Conservation (phyloP, 2,113 vertebrate genomes). For the Pelecanoides urinatrix region DNA sequence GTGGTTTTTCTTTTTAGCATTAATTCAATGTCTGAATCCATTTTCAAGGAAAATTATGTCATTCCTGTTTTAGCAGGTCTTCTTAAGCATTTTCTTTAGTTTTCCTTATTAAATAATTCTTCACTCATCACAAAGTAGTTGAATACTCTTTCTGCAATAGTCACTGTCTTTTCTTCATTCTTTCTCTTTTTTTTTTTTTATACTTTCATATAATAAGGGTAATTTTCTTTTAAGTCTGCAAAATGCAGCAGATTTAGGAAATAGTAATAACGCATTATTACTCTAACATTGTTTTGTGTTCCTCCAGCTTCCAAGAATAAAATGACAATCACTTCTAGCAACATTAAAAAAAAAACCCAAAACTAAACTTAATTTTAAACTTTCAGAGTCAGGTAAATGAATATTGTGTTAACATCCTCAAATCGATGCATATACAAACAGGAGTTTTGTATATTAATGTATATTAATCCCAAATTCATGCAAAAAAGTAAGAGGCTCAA, state of each 20-base stretch:
- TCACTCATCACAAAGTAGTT: rapidly evolving
- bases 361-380: background rate
- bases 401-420: background rate
- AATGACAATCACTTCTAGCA: background rate
- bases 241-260: background rate
- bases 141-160: background rate
- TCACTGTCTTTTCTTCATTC: background rate
- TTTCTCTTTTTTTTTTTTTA: background rate
- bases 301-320: background rate
- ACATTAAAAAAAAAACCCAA: background rate
- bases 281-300: background rate
- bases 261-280: background rate
- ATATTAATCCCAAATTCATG: background rate
- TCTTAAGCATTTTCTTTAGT: background rate
- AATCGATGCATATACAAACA: background rate
- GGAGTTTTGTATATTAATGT: background rate
- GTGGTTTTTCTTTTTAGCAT: background rate
- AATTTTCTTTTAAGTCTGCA: background rate
- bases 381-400: background rate
- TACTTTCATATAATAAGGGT: background rate
- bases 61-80: background rate
- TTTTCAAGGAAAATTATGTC: background rate
- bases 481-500: background rate
- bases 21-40: background rate
- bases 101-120: background rate